Conservation (phyloP, 2,888 invertebrate genomes). For the Cenopis cana region DNA sequence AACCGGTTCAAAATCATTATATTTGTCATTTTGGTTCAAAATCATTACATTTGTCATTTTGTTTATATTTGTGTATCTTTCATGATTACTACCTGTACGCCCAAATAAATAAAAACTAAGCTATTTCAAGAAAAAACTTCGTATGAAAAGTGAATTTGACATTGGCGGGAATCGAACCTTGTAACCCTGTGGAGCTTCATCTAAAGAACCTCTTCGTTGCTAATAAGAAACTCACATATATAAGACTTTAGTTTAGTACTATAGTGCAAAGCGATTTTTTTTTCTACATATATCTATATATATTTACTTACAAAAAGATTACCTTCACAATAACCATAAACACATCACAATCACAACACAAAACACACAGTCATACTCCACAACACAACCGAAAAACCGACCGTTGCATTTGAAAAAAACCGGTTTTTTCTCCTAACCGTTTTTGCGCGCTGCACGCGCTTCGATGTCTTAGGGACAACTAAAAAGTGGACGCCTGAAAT, state of each 20-base stretch:
- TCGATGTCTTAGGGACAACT: constrained; percentile 76
- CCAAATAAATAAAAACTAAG: no score
- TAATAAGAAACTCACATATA: background rate
- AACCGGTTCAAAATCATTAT: no score
- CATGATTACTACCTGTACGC: no score
- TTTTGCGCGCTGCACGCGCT: constrained; percentile 52
- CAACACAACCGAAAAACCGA: constrained; percentile 50
- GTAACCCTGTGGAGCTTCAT: no score
- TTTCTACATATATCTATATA: background rate
- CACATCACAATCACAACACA: constrained; percentile 61
- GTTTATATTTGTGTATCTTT: no score
- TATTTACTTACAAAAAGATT: constrained; percentile 46
- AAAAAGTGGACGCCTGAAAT: constrained; percentile 76
- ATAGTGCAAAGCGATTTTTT: background rate
- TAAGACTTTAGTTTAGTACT: background rate
- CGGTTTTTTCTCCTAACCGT: constrained; percentile 57
- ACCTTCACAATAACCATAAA: constrained; percentile 60
- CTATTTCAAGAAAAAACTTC: no score
- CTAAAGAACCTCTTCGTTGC: background rate
- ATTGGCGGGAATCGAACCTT: no score
- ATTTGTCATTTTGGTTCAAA: no score
- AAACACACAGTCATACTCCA: constrained; percentile 54
- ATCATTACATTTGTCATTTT: no score
- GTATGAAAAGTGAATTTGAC: no score
- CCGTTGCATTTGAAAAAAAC: constrained; percentile 49